phyloP scores from a whole-genome alignment of 1,140 invertebrate genomes.

The Saccostrea echinata region DNA sequence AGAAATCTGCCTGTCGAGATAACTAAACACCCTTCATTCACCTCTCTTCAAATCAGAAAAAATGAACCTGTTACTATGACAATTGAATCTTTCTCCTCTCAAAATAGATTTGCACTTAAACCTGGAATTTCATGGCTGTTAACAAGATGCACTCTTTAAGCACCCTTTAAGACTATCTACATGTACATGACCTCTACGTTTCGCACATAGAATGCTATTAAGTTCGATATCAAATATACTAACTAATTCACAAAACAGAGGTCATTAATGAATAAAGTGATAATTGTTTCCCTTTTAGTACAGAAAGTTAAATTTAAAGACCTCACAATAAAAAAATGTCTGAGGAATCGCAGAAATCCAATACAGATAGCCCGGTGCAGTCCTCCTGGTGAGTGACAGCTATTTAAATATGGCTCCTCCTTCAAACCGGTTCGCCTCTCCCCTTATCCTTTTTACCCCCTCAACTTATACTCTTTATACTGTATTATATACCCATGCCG shows the following conservation, averaged over 20 bases:
- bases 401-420: not conserved
- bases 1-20: conserved; percentile 13
- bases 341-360: not conserved
- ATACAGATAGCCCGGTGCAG: conserved; percentile 21
- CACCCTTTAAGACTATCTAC: not conserved
- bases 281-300: conserved; percentile 18
- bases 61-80: conserved; percentile 34
- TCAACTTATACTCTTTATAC: too few relatives aligned
- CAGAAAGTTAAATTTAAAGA: conserved; percentile 12
- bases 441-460: not conserved
- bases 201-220: not conserved
- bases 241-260: not conserved
- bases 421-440: not conserved
- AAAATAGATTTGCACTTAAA: conserved; percentile 21
- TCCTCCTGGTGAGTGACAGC: conserved; percentile 13
- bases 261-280: not conserved
- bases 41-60: conserved; percentile 2
- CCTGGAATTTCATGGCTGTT: not conserved
- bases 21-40: not conserved
- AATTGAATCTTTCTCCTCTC: conserved; percentile 33
- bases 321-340: conserved; percentile 24
- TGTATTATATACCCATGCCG: too few relatives aligned
- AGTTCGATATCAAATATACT: too few relatives aligned
- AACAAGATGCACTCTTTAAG: not conserved
- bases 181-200: not conserved